These are phyloP conservation scores for Pseudopodoces humilis DNA, from an alignment of 2,113 vertebrate species.

Conservation along the genomic window DNA sequence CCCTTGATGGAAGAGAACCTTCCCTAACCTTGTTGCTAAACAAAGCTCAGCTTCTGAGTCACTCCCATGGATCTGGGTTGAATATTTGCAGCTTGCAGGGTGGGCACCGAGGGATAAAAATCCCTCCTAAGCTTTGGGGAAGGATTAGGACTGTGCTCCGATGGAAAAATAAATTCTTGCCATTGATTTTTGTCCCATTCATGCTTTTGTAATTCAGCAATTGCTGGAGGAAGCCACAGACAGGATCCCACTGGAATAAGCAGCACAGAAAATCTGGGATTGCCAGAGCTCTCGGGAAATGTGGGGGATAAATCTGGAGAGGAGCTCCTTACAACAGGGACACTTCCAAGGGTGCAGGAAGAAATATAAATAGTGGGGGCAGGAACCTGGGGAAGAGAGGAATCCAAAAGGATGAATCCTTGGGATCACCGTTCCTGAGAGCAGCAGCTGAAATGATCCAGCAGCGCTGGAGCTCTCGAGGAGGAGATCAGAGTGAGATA, in stretches of 20 bases:
- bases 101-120: neutral
- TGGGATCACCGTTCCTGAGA: neutral
- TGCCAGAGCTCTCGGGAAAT: neutral
- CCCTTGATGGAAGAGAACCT: neutral
- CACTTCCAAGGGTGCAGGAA: neutral
- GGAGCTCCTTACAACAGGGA: neutral
- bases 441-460: neutral
- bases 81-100: neutral
- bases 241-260: neutral
- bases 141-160: neutral
- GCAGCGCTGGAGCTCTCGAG: slow-evolving; percentile 11
- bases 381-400: neutral
- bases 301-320: neutral
- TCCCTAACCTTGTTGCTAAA: neutral
- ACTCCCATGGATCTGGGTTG: neutral
- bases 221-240: neutral
- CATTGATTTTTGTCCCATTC: slow-evolving; percentile 12
- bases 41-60: neutral
- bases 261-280: neutral
- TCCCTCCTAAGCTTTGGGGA: neutral
- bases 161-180: neutral
- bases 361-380: neutral
- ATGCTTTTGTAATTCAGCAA: neutral
- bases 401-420: neutral
- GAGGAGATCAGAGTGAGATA: neutral